Base-by-base conservation (phyloP, 1,140 invertebrate genomes). In the Samia ricini region DNA sequence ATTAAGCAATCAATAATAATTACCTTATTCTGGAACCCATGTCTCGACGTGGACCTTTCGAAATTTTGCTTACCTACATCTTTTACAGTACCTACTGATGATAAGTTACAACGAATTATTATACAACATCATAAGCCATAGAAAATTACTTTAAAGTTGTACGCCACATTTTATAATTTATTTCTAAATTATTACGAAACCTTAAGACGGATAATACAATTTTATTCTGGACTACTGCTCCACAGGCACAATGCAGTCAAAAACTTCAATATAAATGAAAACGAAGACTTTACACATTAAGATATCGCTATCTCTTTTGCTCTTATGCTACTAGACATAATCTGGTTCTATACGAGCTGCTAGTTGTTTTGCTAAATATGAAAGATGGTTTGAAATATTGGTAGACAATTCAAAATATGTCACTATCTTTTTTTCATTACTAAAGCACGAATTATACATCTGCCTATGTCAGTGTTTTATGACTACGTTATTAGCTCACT, bases 21-120 rank as follows among this genome's bases (percentile, higher is more conserved):
- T 82, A 87, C 85, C 85, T 80, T 75, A 88, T 61, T 82, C 85
- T 84, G 80, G 85, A 88, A 84, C 85, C 83, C 85, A 88, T 86
- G 74, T 81, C 77, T 85, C 77, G 71, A 83, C 74, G 76, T 83
- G 76, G 77, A 81, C 60, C 33, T 42, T 42, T 71, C 61, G 61
- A 71, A 77, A 72, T 84, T 83, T 79, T 68, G 76, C 69, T 81
- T 85, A n/a, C n/a, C n/a, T n/a, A 85, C 76, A 83, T 79, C 66
- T 81, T 85, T 75, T 49, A 66, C 59, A 56, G 24, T 56, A 62
- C 48, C 64, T 61, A 71, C 73, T 68, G 50, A 57, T 63, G 58
- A 58, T 61, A 72, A 69, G 57, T 70, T 68, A 68, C 76, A 69
- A 68, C 63, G 56, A 77, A 65, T 72, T 65, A 65, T 81, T 71